A percentile compares a stretch with the other conserved stretches of the same genome.
Conservation (phyloP, 2,888 invertebrate species). For the Cactoblastis cactorum region DNA sequence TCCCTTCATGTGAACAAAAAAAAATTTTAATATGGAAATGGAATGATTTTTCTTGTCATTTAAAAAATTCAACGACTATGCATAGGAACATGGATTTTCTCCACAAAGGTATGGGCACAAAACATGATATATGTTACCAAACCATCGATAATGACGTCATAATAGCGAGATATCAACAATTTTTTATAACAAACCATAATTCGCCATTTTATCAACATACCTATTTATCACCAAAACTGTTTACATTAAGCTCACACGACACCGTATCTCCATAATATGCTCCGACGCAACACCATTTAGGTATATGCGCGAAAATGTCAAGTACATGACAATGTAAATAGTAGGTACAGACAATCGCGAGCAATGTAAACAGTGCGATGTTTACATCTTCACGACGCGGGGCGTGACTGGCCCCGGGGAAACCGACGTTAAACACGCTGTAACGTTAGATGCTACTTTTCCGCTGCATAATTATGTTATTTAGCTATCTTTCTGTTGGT, state of each 20-base stretch:
- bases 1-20: neutral
- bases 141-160: neutral
- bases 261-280: neutral
- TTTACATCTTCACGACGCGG: constrained; percentile 1
- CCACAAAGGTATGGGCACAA: no score
- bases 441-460: neutral
- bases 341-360: constrained; percentile 4
- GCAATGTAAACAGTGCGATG: neutral
- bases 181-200: neutral
- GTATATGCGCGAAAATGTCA: constrained; percentile 4
- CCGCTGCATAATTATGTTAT: neutral
- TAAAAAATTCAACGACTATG: no score
- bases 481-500: neutral
- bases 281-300: constrained; percentile 2
- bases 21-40: neutral
- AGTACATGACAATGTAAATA: constrained; percentile 10
- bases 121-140: no score
- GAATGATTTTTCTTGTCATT: no score
- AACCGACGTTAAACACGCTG: neutral
- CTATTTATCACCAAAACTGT: neutral
- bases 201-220: neutral
- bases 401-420: neutral
- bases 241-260: neutral
- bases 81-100: no score
- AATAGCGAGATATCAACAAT: neutral